Percentiles rank a stretch among this genome's conserved stretches.
These are phyloP conservation scores for Tanytarsus gracilentus DNA, from an alignment of 2,888 invertebrate species.

Conservation along the genomic window DNA sequence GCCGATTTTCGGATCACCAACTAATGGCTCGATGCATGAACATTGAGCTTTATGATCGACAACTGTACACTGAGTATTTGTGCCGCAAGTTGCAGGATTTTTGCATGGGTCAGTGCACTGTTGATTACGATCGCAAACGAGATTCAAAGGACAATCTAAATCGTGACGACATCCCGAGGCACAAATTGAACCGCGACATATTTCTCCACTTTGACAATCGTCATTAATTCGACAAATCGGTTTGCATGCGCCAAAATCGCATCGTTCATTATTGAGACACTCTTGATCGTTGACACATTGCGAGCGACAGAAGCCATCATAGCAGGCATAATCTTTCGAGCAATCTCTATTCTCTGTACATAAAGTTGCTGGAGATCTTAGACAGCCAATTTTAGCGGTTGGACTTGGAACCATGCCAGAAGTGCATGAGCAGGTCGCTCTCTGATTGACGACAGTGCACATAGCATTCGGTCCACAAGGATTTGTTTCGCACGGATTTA, in stretches of 20 bases:
- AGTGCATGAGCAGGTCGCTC: conserved; percentile 72
- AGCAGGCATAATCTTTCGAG: conserved; percentile 59
- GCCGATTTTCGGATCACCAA: conserved; percentile 64
- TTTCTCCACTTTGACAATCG: conserved; percentile 78
- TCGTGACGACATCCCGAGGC: conserved; percentile 72
- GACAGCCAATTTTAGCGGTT: conserved; percentile 78
- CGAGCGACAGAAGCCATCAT: conserved; percentile 63
- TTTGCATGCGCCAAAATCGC: conserved; percentile 64
- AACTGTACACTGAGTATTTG: conserved; percentile 66
- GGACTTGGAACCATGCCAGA: conserved; percentile 77
- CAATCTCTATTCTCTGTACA: conserved; percentile 73
- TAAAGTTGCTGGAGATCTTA: conserved; percentile 64
- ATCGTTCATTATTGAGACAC: conserved; percentile 69
- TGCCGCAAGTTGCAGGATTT: conserved; percentile 70
- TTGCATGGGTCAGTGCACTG: conserved; percentile 71
- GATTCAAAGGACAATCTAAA: conserved; percentile 61
- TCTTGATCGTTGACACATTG: conserved; percentile 66
- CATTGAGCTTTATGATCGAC: conserved; percentile 66
- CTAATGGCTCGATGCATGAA: conserved; percentile 58
- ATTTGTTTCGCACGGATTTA: conserved; percentile 63
- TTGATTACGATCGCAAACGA: conserved; percentile 61
- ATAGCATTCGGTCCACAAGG: conserved; percentile 80
- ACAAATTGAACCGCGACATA: conserved; percentile 75
- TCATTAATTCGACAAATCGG: conserved; percentile 74
- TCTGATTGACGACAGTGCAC: conserved; percentile 70